Percentiles rank a stretch among this genome's conserved stretches.
Conservation (phyloP, 2,113 vertebrate species). For the Ictalurus punctatus region DNA sequence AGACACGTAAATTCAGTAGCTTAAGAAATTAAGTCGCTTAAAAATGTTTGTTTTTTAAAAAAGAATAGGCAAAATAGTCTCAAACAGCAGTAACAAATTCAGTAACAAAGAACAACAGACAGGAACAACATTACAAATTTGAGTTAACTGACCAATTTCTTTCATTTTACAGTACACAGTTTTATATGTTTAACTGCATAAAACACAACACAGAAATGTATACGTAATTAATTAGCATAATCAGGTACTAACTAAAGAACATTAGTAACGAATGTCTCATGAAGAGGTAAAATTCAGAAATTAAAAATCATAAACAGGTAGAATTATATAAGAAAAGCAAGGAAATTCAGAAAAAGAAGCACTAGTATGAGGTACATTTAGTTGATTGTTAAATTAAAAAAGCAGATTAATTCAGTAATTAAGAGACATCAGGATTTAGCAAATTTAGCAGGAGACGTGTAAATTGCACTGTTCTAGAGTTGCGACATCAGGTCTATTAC, state of each 20-base stretch:
- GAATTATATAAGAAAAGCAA: neutral
- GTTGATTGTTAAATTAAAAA: neutral
- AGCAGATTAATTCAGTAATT: neutral
- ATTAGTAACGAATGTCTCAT: neutral
- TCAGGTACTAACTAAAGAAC: neutral
- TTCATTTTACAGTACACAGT: neutral
- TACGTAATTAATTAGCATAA: neutral
- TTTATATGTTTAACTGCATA: neutral
- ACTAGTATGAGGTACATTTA: neutral
- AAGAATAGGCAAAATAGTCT: neutral
- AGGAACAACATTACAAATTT: neutral
- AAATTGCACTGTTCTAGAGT: neutral
- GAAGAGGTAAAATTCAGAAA: neutral
- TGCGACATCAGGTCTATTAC: constrained; percentile 58
- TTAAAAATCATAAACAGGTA: neutral
- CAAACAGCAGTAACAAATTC: neutral
- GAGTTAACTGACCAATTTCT: neutral
- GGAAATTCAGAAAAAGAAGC: neutral
- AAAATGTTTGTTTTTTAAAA: neutral
- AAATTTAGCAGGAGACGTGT: neutral
- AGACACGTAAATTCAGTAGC: neutral
- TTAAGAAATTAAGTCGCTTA: neutral
- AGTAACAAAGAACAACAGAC: neutral
- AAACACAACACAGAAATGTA: neutral
- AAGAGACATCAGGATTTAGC: neutral